Evolutionary conservation across 2,888 invertebrate genomes (phyloP).

Genomic region (Caenorhabditis sp.): DNA sequence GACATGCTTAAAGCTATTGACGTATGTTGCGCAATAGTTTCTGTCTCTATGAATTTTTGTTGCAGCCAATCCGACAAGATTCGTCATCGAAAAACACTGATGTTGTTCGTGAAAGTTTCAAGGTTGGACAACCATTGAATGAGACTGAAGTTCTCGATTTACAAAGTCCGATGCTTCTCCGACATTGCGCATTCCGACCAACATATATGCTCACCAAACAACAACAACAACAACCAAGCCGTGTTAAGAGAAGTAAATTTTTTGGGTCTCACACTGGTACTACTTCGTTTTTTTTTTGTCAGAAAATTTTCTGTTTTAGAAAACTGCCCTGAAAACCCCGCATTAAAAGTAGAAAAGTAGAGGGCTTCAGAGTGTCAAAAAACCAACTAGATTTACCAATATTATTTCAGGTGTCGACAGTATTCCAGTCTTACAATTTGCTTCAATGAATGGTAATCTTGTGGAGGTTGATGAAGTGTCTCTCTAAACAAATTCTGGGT

Average conservation of each 20-base stretch:
- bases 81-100: constrained; percentile 69
- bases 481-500: constrained; percentile 1
- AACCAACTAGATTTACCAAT: no score
- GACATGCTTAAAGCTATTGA: constrained; percentile 78
- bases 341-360: no score
- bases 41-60: background rate
- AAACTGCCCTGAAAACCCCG: no score
- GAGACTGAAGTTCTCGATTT: constrained; percentile 46
- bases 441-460: constrained; percentile 56
- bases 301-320: no score
- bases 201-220: constrained; percentile 53
- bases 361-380: no score
- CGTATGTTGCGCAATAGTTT: constrained; percentile 73
- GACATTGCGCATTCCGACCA: constrained; percentile 58
- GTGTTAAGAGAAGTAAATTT: constrained; percentile 27
- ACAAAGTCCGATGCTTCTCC: constrained; percentile 54
- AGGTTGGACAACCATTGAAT: constrained; percentile 56
- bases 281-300: background rate
- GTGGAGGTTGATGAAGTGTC: constrained; percentile 57
- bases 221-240: constrained; percentile 28
- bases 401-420: background rate
- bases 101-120: constrained; percentile 64
- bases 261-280: no score
- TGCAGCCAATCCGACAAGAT: constrained; percentile 44
- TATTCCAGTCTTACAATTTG: constrained; percentile 43